Percentiles rank a stretch among this genome's conserved stretches.
Evolutionary conservation across 2,113 vertebrate genomes (phyloP).

Genomic region (Capreolus pygargus): DNA sequence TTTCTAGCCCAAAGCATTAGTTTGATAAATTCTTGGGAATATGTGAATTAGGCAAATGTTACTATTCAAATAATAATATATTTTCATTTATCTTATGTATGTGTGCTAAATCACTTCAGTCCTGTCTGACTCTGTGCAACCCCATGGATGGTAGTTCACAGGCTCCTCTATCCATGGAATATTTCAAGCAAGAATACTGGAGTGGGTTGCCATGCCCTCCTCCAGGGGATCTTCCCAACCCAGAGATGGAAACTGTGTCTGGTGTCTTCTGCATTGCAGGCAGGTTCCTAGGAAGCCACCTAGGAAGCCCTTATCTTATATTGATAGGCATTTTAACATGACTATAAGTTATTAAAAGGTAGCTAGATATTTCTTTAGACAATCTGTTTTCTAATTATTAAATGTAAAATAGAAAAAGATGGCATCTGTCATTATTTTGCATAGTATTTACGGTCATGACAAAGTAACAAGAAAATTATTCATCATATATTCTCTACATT

Average conservation of each 20-base stretch:
- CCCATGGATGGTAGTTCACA: not conserved
- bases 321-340: not conserved
- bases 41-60: slow-evolving; percentile 25
- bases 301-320: not conserved
- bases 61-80: slow-evolving; percentile 39
- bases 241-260: not conserved
- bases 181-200: not conserved
- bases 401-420: slow-evolving; percentile 25
- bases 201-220: not conserved
- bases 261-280: not conserved
- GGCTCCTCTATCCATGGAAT: not conserved
- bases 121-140: not conserved
- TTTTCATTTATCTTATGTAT: not conserved
- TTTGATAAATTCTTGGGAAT: slow-evolving; percentile 39
- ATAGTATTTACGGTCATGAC: not conserved
- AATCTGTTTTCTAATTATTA: not conserved
- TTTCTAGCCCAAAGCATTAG: not conserved
- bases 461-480: slow-evolving; percentile 10
- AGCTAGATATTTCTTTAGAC: slow-evolving; percentile 25
- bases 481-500: not conserved
- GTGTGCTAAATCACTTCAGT: not conserved
- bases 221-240: not conserved
- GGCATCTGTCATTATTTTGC: not conserved
- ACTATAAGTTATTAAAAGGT: not conserved
- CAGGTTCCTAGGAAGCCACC: not conserved